A percentile compares a stretch with the other conserved stretches of the same genome.
These are phyloP conservation scores for Drosophila demipolita DNA, from an alignment of 2,888 invertebrate genomes.

Conservation along the genomic window DNA sequence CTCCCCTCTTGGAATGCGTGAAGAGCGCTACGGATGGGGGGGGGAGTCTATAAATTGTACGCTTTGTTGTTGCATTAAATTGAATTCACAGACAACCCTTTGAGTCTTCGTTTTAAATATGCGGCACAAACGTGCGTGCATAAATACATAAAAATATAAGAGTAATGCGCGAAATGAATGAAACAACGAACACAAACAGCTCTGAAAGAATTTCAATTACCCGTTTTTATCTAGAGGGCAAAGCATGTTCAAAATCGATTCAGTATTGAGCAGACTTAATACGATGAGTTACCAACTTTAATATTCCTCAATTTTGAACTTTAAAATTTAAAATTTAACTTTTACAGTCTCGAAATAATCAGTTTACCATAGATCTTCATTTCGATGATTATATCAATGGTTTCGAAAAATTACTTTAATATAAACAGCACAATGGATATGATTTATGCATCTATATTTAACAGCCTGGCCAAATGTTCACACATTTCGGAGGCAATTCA, in stretches of 20 bases:
- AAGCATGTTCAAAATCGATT: not conserved
- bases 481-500: constrained; percentile 43
- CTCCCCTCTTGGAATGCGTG: constrained; percentile 18
- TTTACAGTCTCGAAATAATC: not conserved
- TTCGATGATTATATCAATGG: not conserved
- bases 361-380: not conserved
- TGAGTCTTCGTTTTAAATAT: constrained; percentile 21
- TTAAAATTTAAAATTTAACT: not conserved
- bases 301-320: not conserved
- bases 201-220: not conserved
- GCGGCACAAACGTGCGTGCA: not conserved
- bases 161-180: constrained; percentile 1
- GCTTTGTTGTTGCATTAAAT: constrained; percentile 28
- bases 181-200: not conserved
- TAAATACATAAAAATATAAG: constrained; percentile 1
- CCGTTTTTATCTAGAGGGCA: not conserved
- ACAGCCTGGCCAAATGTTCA: constrained; percentile 29
- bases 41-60: constrained; percentile 14
- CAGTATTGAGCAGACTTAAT: not conserved
- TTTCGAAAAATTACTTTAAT: not conserved
- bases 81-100: constrained; percentile 30
- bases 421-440: constrained; percentile 10
- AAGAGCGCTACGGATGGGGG: not conserved
- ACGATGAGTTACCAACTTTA: not conserved
- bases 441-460: constrained; percentile 19